Conservation (phyloP, 2,797 vertebrate species). For the Gallinago solitaria region DNA sequence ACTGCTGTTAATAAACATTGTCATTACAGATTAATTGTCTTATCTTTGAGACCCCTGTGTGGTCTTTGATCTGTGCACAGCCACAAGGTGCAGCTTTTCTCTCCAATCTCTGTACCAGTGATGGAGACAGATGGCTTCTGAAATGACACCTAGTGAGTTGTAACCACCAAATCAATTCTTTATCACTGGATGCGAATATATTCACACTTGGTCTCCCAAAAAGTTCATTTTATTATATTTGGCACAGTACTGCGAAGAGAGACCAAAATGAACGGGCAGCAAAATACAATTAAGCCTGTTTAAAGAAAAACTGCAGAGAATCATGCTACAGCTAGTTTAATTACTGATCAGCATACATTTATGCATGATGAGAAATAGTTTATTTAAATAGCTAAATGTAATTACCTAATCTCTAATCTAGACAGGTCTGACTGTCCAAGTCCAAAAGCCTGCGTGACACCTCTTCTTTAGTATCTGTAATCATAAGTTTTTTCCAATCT, state of each 20-base stretch:
- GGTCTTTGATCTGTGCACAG: neutral
- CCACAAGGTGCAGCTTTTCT: neutral
- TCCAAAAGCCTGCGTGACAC: neutral
- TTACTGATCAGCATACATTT: neutral
- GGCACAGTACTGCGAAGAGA: neutral
- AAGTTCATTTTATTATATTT: neutral
- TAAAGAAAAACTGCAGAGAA: neutral
- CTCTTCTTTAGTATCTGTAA: neutral
- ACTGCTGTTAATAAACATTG: neutral
- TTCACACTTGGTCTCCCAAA: neutral
- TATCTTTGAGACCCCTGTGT: neutral
- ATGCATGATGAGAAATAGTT: neutral
- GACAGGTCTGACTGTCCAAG: neutral
- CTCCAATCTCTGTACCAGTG: neutral
- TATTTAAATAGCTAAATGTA: neutral
- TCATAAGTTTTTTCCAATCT: neutral
- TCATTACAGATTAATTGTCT: neutral
- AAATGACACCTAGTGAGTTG: neutral
- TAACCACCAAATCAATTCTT: neutral
- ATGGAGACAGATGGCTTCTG: neutral
- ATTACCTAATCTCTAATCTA: neutral
- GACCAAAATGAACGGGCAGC: neutral
- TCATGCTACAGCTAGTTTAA: neutral
- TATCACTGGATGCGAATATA: neutral
- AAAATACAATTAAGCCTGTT: neutral